Evolutionary conservation across 2,888 invertebrate species (phyloP), one percentile per base, ranked within the genome.

Genomic region (Orthosia gracilis): DNA sequence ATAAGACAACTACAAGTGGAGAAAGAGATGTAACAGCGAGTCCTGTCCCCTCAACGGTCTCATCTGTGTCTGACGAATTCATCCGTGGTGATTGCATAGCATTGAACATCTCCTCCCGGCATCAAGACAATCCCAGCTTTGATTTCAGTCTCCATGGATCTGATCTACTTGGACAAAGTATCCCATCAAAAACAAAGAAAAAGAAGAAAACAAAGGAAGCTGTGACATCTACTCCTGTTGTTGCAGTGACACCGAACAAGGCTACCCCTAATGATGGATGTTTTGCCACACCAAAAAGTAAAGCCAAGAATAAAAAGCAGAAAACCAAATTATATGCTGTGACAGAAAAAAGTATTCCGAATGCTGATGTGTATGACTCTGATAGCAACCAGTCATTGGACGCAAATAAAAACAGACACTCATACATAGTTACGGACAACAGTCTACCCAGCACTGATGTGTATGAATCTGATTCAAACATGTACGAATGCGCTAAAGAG

Each of bases 291-390:
- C 96, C 97, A 68, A 96, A 94, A 86, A 94, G 93, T 85, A 96
- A 96, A 92, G 92, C 92, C 13, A 96, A 94, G 80, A 96, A 95
- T 85, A 95, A 94, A 87, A 94, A 90, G 78, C 93, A 92, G 82
- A 96, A 91, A 90, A 88, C 87, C 50, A 96, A 93, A 90, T 94
- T 85, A 88, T 96, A 86, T 90, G 90, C 85, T 87, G 96, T 90
- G 76, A 91, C 89, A 82, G 94, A 89, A 87, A 96, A 90, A 91
- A 92, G 89, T 85, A 82, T 96, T 47, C 94, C 94, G 5, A 94
- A 88, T 85, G 88, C 96, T 11, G 97, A 97, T 91, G 94, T 97
- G 11, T 97, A 97, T 87, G 97, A 97, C 88, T 97, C 97, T 59
- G 97, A 97, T 85, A 97, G 97, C 84, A 95, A 96, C 81, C 94